Base-by-base conservation (phyloP, 37 sponge, comb jelly and placozoan genomes). In the Ephydatia muelleri region DNA sequence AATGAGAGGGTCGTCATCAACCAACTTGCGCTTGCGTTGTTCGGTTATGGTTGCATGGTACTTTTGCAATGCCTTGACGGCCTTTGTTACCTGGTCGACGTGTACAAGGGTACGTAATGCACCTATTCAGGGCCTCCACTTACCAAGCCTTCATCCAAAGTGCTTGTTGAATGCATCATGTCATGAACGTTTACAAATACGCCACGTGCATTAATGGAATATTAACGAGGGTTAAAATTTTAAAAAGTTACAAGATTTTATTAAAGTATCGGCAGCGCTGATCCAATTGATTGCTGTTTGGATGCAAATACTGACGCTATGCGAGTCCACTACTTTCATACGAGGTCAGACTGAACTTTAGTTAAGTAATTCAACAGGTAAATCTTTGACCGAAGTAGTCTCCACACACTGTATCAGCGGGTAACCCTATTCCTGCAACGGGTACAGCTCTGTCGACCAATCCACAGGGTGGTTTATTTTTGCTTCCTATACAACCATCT, bases 51-150 rank as follows among this genome's bases (percentile, higher is more conserved):
- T 85, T 14, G 78, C 49, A 2, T 88, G 84, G 72, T 90, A 73
- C n/a, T 83, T 33, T 33, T 90, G 91, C 65, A 94, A 70, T 9
- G 94, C 94, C 31, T 29, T 74, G 16, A 94, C 79, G 9, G 94
- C 94, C 73, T 77, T 76, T 36, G 28, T 13, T 21, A 88, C 88
- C 94, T 94, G 65, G 12, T 30, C 68, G n/a, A n/a, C n/a, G 31
- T 33, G 29, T 71, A 68, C 43, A 43, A 43, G 43, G n/a, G 43
- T 43, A 43, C 43, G 43, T 43, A 43, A 43, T 43, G 43, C 43
- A 43, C 43, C 57, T 57, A 57, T 57, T 57, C 57, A 57, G 57
- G n/a, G 16, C 57, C 30, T 57, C 32, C 38, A 79, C 80, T 33
- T 79, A 66, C 29, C 64, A 30, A 65, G 27, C 80, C 27, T 79